These are phyloP conservation scores for Selenia dentaria DNA, from an alignment of 2,888 invertebrate genomes.

Conservation along the genomic window DNA sequence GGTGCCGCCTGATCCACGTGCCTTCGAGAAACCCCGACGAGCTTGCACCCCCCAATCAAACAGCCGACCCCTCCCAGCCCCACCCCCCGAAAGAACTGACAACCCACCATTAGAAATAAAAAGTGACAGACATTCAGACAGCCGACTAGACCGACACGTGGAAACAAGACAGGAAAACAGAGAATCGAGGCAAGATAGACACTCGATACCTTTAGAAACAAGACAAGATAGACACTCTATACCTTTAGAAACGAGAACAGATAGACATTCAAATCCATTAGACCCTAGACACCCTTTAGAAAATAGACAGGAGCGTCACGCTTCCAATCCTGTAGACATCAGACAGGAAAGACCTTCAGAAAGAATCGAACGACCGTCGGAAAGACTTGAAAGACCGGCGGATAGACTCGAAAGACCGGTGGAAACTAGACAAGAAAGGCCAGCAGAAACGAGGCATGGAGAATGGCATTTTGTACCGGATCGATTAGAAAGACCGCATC, in stretches of 20 bases:
- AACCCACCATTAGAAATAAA: conserved; percentile 21
- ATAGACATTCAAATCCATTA: conserved; percentile 21
- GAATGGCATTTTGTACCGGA: conserved; percentile 29
- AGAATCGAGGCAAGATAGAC: conserved; percentile 20
- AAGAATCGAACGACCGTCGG: conserved; percentile 8
- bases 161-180: conserved; percentile 24
- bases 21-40: conserved; percentile 74
- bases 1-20: conserved; percentile 76
- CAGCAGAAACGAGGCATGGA: conserved; percentile 4
- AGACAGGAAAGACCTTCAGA: conserved; percentile 8
- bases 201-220: conserved; percentile 27
- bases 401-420: conserved; percentile 29
- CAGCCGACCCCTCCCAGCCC: conserved; percentile 72
- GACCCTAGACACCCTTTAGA: conserved; percentile 16
- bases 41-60: conserved; percentile 76
- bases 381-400: conserved; percentile 28
- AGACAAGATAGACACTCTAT: conserved; percentile 30
- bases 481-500: conserved; percentile 23
- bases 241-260: conserved; percentile 31
- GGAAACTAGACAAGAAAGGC: conserved; percentile 24
- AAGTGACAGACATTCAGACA: conserved; percentile 30
- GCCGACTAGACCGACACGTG: conserved; percentile 26
- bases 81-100: conserved; percentile 59
- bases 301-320: conserved; percentile 14
- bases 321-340: conserved; percentile 20